Base-by-base conservation (phyloP, 2,113 vertebrate genomes). In the Procavia capensis region DNA sequence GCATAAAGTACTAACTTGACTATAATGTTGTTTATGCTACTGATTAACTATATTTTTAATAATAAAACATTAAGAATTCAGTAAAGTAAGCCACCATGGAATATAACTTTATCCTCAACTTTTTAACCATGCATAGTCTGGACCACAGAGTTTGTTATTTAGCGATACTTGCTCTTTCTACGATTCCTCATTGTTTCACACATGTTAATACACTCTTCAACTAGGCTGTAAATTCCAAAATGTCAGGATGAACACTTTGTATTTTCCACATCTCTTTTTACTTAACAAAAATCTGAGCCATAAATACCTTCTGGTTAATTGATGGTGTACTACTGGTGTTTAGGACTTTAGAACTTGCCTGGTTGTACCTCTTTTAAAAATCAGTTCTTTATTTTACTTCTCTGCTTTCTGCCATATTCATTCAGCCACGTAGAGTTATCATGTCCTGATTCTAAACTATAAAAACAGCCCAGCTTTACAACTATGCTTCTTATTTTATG, bases 241-340 rank as follows among this genome's bases (percentile, higher is more conserved):
- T 45, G 7, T 86, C 20, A 86, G 75, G 57, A 90, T 95, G 11
- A 85, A 29, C 43, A 31, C 20, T 94, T 78, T 84, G 25, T 54
- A 92, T 87, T 47, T 93, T 84, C 13, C 27, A 85, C 29, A 19
- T 72, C 39, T 50, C n/a, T 11, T 1, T 94, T 64, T 68, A 45
- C 61, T 72, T 72, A 93, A 86, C 22, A 95, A 90, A 95, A 89
- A 68, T 68, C 66, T 87, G 27, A 96, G 36, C 29, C 80, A 66
- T 89, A 93, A 91, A 66, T 20, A 90, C 2, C 39, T 91, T 8
- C 24, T 85, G 27, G 31, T 14, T 93, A 83, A 84, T 1, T 90
- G 41, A 59, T 34, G 5, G 63, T 7, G 34, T 68, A 92, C 80
- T 61, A 50, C 2, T 88, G 13, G 45, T 84, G 34, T 43, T 87